phyloP scores from a whole-genome alignment of 92 coral and sea anemone genomes.

The Porites evermanni region DNA sequence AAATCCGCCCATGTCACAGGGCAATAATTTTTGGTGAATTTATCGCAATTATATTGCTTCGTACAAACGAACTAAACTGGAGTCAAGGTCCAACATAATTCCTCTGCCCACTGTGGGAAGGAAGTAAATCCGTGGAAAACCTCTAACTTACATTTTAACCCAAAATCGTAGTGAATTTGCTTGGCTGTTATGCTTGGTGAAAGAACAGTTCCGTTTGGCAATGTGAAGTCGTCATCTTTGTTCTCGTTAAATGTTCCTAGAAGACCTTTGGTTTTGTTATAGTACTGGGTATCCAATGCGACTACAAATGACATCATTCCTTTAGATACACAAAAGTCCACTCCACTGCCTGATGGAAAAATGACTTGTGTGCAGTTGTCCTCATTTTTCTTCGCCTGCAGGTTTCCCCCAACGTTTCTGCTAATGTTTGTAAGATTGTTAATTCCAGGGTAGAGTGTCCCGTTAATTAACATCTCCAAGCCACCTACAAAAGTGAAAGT shows the following conservation, averaged over 20 bases:
- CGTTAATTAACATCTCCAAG: slow-evolving; percentile 47
- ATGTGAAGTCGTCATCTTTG: slow-evolving; percentile 70
- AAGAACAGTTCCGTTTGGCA: slow-evolving; percentile 76
- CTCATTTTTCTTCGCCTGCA: slow-evolving; percentile 13
- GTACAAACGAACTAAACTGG: no score
- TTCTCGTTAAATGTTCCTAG: slow-evolving; percentile 75
- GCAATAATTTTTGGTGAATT: no score
- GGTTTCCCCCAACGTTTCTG: slow-evolving; percentile 39
- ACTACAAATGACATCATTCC: slow-evolving; percentile 59
- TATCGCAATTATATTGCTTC: no score
- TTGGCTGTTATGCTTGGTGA: slow-evolving; percentile 47
- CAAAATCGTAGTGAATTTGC: slow-evolving; percentile 75
- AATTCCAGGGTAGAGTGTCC: slow-evolving; percentile 19
- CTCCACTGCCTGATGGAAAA: slow-evolving; percentile 52
- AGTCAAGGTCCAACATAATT: no score
- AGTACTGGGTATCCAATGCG: slow-evolving; percentile 29
- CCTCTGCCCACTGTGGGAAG: no score
- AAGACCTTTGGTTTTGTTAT: slow-evolving; percentile 73
- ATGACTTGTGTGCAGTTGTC: slow-evolving; percentile 9
- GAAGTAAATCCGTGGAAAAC: background rate
- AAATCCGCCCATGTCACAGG: no score
- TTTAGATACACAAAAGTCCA: slow-evolving; percentile 58
- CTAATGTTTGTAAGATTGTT: slow-evolving; percentile 29
- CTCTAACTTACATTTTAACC: slow-evolving; percentile 69
- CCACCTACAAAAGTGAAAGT: slow-evolving; percentile 23